Evolutionary conservation across 2,888 invertebrate species (phyloP), one percentile per base, ranked within the genome.

Genomic region (Chamaedrilus cognettii): DNA sequence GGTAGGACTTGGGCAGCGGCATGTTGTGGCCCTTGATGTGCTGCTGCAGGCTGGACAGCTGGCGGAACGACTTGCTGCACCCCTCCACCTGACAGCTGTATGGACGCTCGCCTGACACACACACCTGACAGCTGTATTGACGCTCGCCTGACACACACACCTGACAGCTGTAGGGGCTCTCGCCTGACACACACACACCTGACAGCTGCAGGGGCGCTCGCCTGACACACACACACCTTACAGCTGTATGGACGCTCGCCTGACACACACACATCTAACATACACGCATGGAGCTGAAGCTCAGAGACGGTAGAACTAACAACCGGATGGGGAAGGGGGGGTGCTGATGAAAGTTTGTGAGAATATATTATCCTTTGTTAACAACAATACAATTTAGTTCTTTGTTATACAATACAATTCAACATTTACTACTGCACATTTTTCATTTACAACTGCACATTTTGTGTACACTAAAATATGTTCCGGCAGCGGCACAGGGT

Each of bases 21-120:
- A 95, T 94, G 83, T 96, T 96, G 85, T 99, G 99, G 74, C 98
- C 99, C 80, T 99, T 90, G 85, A 98, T 96, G 87, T 99, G 99
- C 86, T 99, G 98, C 86, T 99, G 98, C 72, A 99, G 90, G 85
- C 99, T 99, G 73, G 96, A 96, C 76, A 99, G 89, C 86, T 99
- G 99, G 67, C 98, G 99, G 87, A 99, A 99, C 87, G 82, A 78
- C 64, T 82, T 77, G 64, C 80, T 81, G 74, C 84, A 84, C 61
- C 96, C 95, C 32, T 73, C 70, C 49, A 72, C 65, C 19, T 69
- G 73, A 72, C 96, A 97, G 86, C 95, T 94, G 88, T 97, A 97
- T 60, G 96, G 96, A 76, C 96, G 90, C 87, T 97, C 96, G 79
- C 96, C 96, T 94, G 88, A 42, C 33, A 42, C 19, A 15, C 42